A percentile compares a stretch with the other conserved stretches of the same genome.
Evolutionary conservation across 1,140 invertebrate genomes (phyloP).

Genomic region (Pantala flavescens): DNA sequence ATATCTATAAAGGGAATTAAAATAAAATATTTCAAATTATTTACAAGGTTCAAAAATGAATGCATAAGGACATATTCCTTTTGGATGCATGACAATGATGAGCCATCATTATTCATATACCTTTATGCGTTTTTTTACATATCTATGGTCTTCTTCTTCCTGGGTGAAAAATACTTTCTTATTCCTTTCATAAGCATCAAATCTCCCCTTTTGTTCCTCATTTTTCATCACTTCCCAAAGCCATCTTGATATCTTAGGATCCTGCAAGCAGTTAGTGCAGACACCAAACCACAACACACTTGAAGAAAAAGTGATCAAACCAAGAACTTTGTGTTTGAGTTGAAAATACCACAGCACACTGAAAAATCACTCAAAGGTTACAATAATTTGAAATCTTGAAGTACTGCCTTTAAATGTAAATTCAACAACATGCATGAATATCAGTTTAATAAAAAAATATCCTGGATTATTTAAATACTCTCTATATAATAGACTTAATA

Average conservation of each 20-base stretch:
- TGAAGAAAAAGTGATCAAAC: conserved; percentile 1
- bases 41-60: conserved; percentile 7
- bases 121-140: conserved; percentile 29
- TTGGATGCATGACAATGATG: background rate
- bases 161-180: conserved; percentile 19
- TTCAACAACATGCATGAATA: background rate
- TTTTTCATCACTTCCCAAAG: conserved; percentile 34
- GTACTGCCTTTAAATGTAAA: too few relatives aligned
- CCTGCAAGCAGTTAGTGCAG: conserved; percentile 28
- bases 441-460: background rate
- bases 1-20: too few relatives aligned
- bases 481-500: too few relatives aligned
- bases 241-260: conserved; percentile 36
- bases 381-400: background rate
- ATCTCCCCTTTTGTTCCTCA: conserved; percentile 28
- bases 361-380: conserved; percentile 6
- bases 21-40: background rate
- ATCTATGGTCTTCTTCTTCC: conserved; percentile 32
- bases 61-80: background rate
- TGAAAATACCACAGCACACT: conserved; percentile 4
- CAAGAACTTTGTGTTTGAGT: background rate
- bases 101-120: background rate
- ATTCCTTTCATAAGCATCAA: conserved; percentile 22
- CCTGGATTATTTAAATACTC: too few relatives aligned
- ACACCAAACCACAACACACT: conserved; percentile 13